Base-by-base conservation (phyloP, 2,113 vertebrate species). In the Mesembrinibis cayennensis region DNA sequence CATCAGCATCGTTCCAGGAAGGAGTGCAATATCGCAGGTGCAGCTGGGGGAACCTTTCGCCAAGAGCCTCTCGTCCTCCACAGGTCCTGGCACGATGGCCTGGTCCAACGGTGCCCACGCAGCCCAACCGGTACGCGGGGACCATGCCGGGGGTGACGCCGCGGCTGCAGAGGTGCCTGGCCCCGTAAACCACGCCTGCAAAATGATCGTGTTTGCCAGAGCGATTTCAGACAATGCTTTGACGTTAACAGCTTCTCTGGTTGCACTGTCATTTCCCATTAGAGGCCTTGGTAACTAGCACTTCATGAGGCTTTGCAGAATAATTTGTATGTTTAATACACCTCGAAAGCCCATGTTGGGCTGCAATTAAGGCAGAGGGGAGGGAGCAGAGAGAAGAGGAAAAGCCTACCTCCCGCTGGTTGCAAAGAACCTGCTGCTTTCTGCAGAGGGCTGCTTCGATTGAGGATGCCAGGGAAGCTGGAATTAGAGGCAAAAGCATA, bases 311-410 rank as follows among this genome's bases (percentile, higher is more conserved):
- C 96, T 97, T 95, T 87, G 86, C 93, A 74, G 97, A 91, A 93
- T 96, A 95, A 97, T 97, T 96, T 97, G 97, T 95, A 95, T 97
- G 97, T 95, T 97, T 97, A 96, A 97, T 97, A 90, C 96, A 89
- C 96, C 96, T 96, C 92, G 17, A 61, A 91, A 95, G 80, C 95
- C 73, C 95, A 15, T 34, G 73, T 82, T 80, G 92, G 97, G 97
- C 93, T 93, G 95, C 96, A 96, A 94, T 97, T 97, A 97, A 95
- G 82, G 88, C 70, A 10, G 84, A 87, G 90, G 85, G 95, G 89
- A 96, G 96, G 88, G 93, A 94, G 93, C 70, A 4, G 70, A 66
- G 90, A 89, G 95, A 58, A 52, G 86, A 91, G 90, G 94, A 78
- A 84, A 93, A 89, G 74, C 71, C 72, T 63, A 81, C 94, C 95